A percentile compares a stretch with the other conserved stretches of the same genome.
phyloP scores from a whole-genome alignment of 2,888 invertebrate genomes.

The Cephus pygmeus region DNA sequence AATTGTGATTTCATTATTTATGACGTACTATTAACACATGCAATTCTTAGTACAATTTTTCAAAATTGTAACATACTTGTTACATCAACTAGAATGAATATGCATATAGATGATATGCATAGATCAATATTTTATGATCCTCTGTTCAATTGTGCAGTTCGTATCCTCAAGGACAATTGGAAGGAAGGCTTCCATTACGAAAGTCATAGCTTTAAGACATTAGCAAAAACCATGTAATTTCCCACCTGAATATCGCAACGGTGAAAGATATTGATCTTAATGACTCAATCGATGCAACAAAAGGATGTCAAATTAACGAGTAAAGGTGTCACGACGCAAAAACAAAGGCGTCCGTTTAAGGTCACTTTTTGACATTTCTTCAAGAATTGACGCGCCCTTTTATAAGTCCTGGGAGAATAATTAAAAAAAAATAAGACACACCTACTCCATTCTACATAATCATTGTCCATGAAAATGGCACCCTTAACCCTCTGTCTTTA shows the following conservation, averaged over 20 bases:
- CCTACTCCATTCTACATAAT: background rate
- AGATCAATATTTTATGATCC: background rate
- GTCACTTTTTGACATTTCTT: conserved; percentile 11
- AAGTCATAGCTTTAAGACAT: background rate
- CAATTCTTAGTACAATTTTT: background rate
- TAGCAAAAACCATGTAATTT: background rate
- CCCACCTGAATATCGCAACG: background rate
- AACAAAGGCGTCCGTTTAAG: background rate
- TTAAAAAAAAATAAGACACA: background rate
- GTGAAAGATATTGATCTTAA: background rate
- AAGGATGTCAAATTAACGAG: background rate
- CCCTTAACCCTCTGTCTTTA: background rate
- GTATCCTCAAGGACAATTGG: background rate
- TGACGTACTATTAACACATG: background rate
- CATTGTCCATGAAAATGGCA: background rate
- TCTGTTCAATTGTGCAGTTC: background rate
- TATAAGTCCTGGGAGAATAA: background rate
- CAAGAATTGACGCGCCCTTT: background rate
- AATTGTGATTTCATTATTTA: background rate
- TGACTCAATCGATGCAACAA: background rate
- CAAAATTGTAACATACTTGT: background rate
- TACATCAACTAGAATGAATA: background rate
- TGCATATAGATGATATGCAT: background rate
- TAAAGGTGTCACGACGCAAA: background rate
- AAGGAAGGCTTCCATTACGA: background rate